Conservation (phyloP, 2,113 vertebrate genomes). For the Lipotes vexillifer region DNA sequence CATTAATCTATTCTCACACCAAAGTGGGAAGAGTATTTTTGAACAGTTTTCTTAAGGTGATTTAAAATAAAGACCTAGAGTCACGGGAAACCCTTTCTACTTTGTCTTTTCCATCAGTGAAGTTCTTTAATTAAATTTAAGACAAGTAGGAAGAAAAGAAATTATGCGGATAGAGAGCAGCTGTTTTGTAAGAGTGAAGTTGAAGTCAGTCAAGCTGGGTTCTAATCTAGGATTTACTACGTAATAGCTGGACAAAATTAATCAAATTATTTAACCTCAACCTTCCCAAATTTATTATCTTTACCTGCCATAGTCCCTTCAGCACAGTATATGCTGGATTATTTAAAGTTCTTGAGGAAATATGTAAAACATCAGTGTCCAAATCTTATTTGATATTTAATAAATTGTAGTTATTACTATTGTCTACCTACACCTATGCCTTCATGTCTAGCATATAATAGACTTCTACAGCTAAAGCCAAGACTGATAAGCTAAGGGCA, state of each 20-base stretch:
- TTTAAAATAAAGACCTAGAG: background rate
- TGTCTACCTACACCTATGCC: background rate
- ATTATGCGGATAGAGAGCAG: background rate
- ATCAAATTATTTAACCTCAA: background rate
- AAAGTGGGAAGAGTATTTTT: background rate
- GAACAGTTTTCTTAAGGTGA: background rate
- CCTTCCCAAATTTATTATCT: background rate
- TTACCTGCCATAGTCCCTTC: background rate
- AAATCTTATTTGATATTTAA: background rate
- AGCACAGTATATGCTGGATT: background rate
- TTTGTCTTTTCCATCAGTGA: background rate
- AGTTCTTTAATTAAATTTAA: background rate
- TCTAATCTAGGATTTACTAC: background rate
- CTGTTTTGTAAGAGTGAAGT: background rate
- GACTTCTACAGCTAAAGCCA: background rate
- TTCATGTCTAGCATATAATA: background rate
- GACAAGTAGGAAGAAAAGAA: background rate
- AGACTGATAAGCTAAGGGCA: background rate
- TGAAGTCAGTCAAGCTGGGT: background rate
- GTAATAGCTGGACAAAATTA: background rate
- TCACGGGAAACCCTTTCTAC: background rate
- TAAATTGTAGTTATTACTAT: background rate
- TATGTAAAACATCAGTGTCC: background rate
- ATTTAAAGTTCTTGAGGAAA: background rate
- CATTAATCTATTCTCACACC: background rate